Evolutionary conservation across 2,113 vertebrate genomes (phyloP).

Genomic region (Thamnophis sirtalis): DNA sequence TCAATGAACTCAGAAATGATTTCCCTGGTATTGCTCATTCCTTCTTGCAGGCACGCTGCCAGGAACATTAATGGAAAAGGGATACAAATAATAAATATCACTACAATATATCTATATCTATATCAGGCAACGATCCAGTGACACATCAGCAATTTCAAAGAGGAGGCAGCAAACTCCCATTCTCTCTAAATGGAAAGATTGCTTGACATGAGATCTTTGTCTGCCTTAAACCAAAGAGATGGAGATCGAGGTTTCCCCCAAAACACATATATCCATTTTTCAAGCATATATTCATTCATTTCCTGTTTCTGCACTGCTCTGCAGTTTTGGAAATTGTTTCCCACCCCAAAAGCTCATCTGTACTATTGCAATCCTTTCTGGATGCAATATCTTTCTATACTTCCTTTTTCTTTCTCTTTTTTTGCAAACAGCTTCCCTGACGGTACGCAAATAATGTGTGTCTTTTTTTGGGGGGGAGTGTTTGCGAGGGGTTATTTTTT

Average conservation of each 20-base stretch:
- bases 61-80: constrained; percentile 9
- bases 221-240: background rate
- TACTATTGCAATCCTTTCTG: background rate
- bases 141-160: background rate
- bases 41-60: background rate
- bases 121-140: background rate
- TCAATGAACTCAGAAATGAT: background rate
- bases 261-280: background rate
- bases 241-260: background rate
- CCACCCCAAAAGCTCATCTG: background rate
- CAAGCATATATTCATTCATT: background rate
- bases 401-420: background rate
- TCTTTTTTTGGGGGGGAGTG: background rate
- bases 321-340: background rate
- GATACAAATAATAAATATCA: constrained; percentile 5
- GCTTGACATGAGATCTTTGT: background rate
- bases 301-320: background rate
- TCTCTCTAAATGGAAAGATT: background rate
- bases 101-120: background rate
- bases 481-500: too few relatives aligned
- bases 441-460: background rate
- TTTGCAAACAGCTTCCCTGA: background rate
- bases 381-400: background rate
- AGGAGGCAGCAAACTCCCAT: background rate
- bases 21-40: background rate